phyloP scores from a whole-genome alignment of 2,113 vertebrate species.

The Eurypyga helias region DNA sequence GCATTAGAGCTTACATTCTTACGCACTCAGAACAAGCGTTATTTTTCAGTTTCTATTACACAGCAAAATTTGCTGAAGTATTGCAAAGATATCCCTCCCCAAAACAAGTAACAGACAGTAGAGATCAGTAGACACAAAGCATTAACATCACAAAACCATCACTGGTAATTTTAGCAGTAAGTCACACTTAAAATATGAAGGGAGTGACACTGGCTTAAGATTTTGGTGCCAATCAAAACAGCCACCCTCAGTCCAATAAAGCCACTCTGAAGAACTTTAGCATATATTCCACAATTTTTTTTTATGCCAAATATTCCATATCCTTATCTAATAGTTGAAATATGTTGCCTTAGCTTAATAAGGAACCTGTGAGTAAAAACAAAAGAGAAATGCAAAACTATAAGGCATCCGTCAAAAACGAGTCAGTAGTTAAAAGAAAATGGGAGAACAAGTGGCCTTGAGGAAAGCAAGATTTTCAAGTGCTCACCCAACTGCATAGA shows the following conservation, averaged over 20 bases:
- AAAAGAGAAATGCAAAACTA: background rate
- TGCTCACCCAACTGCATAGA: background rate
- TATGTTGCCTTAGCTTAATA: conserved; percentile 5
- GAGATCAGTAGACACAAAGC: background rate
- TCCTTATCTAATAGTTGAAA: conserved; percentile 7
- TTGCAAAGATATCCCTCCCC: background rate
- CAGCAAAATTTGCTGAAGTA: background rate
- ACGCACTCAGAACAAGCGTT: background rate
- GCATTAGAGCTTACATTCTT: background rate
- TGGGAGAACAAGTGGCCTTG: background rate
- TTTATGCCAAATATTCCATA: background rate
- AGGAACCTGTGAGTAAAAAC: background rate
- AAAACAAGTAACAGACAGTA: background rate
- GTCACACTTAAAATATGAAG: background rate
- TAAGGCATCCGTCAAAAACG: background rate
- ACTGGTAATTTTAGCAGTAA: background rate
- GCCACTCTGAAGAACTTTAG: background rate
- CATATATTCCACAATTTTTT: background rate
- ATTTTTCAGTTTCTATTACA: background rate
- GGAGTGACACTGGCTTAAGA: background rate
- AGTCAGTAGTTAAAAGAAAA: background rate
- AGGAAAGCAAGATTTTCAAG: background rate
- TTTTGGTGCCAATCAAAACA: background rate
- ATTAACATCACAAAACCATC: background rate
- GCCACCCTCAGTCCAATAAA: background rate